Evolutionary conservation across 1,140 invertebrate species (phyloP), one percentile per base, ranked within the genome.

Genomic region (Argopecten irradians): DNA sequence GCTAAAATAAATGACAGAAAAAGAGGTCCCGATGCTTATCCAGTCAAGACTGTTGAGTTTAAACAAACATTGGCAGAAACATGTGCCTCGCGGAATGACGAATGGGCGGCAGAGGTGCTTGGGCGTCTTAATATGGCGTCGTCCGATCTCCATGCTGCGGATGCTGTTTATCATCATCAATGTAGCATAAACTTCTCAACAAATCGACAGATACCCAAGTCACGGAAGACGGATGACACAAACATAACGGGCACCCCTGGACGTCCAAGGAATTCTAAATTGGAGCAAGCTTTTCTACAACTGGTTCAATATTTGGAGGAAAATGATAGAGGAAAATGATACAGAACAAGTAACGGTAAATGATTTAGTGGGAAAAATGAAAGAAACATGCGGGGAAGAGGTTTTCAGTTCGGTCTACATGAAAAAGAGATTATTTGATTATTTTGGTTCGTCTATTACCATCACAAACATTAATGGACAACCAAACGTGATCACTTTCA

Each of bases 331-430:
- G n/a, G n/a, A n/a, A n/a, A 86, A 89, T 88, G 85, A 89, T 8
- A 34, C 88, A 71, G 88, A 91, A 85, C 92, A 91, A 83, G 34
- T 89, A 19, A 89, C 88, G 39, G 43, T 92, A 34, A 32, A 19
- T 33, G 87, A 92, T 43, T 83, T 92, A 33, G 89, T 91, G 19
- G 39, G 71, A 16, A 87, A 90, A 88, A 92, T 91, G 92, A 32
- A 83, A 46, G 39, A 88, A n/a, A 43, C 82, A 3, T 90, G 85
- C 89, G 86, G 46, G 39, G 83, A 85, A 3, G 43, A 87, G 83
- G 90, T 88, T 83, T 89, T 88, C 39, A 89, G 46, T 34, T 83
- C 71, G 16, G 34, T 83, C 7, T 87, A 92, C 22, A 91, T 92
- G 89, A 89, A 89, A 34, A 86, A 88, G 84, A 91, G 71, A 46